Percentiles rank a stretch among this genome's conserved stretches.
Conservation (phyloP, 2,797 vertebrate genomes). For the Spizella passerina region DNA sequence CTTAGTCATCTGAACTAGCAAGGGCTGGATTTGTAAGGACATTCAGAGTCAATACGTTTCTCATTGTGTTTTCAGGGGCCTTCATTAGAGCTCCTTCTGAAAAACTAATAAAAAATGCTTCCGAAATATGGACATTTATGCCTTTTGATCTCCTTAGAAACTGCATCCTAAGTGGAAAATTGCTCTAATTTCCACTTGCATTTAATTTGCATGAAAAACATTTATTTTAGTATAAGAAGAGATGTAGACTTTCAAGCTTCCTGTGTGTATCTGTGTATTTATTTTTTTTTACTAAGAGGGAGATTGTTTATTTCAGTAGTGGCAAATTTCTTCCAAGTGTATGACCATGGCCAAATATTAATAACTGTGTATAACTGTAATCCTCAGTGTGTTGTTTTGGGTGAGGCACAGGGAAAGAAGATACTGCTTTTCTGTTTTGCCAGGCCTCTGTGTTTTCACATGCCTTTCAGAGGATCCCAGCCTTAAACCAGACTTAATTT, state of each 20-base stretch:
- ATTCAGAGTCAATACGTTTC: not conserved
- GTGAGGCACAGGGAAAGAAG: not conserved
- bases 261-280: not conserved
- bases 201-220: not conserved
- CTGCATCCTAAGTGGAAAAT: not conserved
- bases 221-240: not conserved
- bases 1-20: slow-evolving; percentile 15
- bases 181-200: not conserved
- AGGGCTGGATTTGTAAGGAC: not conserved
- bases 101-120: not conserved
- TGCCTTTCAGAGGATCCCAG: not conserved
- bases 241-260: not conserved
- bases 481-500: not conserved
- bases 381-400: not conserved
- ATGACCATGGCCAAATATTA: not conserved
- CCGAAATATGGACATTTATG: not conserved
- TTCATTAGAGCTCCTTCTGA: not conserved
- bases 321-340: not conserved
- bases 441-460: not conserved
- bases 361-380: not conserved
- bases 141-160: not conserved
- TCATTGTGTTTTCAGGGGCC: not conserved
- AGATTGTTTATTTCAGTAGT: not conserved
- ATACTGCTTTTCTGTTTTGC: not conserved
- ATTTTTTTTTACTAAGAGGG: not conserved